A percentile compares a stretch with the other conserved stretches of the same genome.
These are phyloP conservation scores for Rhagium mordax DNA, from an alignment of 2,888 invertebrate genomes.

Conservation along the genomic window DNA sequence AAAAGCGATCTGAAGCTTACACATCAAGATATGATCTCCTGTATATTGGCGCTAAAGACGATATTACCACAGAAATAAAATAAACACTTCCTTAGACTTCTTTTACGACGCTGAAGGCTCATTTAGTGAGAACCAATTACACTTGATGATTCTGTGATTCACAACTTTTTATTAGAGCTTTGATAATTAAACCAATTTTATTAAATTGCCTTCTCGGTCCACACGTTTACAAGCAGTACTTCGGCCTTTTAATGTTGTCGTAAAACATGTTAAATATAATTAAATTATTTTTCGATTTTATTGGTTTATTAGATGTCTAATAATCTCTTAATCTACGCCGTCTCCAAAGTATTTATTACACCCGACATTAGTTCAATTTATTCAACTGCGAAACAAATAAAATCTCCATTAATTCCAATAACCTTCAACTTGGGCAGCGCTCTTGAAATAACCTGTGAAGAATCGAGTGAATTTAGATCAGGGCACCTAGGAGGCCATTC, in stretches of 20 bases:
- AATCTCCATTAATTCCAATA: no score
- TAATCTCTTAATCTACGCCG: slow-evolving; percentile 18
- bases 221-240: slow-evolving; percentile 36
- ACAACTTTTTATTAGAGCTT: slow-evolving; percentile 59
- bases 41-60: slow-evolving; percentile 23
- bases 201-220: slow-evolving; percentile 45
- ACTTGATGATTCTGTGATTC: slow-evolving; percentile 69
- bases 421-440: no score
- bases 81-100: slow-evolving; percentile 64
- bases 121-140: slow-evolving; percentile 66
- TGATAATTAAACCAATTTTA: slow-evolving; percentile 49
- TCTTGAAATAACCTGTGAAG: no score
- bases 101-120: slow-evolving; percentile 63
- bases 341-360: slow-evolving; percentile 36
- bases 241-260: slow-evolving; percentile 46
- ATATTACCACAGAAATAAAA: slow-evolving; percentile 65
- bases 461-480: no score
- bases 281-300: slow-evolving; percentile 66
- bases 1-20: neutral
- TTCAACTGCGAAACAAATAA: neutral
- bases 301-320: slow-evolving; percentile 61
- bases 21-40: slow-evolving; percentile 27
- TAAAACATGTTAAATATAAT: slow-evolving; percentile 65
- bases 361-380: slow-evolving; percentile 2
- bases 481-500: no score